Conservation (phyloP, 2,797 vertebrate genomes). For the Delichon dasypus region DNA sequence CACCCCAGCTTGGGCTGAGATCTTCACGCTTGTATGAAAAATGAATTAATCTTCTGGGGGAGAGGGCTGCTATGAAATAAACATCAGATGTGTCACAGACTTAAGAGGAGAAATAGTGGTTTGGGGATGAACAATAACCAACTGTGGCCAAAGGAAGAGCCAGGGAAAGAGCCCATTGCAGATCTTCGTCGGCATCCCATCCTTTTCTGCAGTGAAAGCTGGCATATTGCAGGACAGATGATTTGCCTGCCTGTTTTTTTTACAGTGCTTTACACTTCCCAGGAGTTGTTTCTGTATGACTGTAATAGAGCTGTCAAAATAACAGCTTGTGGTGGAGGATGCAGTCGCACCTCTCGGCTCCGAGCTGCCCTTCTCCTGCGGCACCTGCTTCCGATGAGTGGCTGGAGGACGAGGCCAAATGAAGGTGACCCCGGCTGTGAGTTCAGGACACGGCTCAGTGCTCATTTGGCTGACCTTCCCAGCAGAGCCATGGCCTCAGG, state of each 20-base stretch:
- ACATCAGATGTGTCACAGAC: not conserved
- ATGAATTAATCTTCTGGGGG: not conserved
- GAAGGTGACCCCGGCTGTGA: not conserved
- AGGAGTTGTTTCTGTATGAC: constrained; percentile 42
- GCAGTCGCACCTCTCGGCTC: not conserved
- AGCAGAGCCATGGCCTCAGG: not conserved
- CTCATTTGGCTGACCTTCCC: not conserved
- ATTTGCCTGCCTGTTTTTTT: not conserved
- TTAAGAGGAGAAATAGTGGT: not conserved
- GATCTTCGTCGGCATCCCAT: not conserved
- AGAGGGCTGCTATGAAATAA: not conserved
- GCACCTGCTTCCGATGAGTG: not conserved
- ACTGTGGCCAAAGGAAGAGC: not conserved
- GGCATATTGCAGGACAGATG: constrained; percentile 56
- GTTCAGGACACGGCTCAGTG: not conserved
- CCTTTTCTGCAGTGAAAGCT: not conserved
- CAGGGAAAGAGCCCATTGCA: not conserved
- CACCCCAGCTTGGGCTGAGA: not conserved
- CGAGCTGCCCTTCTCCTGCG: not conserved
- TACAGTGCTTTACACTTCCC: constrained; percentile 56
- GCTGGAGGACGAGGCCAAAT: not conserved
- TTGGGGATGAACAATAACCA: not conserved
- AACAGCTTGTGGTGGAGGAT: constrained; percentile 39
- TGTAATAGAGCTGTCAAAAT: constrained; percentile 68
- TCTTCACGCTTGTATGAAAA: not conserved